Evolutionary conservation across 2,888 invertebrate genomes (phyloP).

Genomic region (Thecocarcelia acutangulata): DNA sequence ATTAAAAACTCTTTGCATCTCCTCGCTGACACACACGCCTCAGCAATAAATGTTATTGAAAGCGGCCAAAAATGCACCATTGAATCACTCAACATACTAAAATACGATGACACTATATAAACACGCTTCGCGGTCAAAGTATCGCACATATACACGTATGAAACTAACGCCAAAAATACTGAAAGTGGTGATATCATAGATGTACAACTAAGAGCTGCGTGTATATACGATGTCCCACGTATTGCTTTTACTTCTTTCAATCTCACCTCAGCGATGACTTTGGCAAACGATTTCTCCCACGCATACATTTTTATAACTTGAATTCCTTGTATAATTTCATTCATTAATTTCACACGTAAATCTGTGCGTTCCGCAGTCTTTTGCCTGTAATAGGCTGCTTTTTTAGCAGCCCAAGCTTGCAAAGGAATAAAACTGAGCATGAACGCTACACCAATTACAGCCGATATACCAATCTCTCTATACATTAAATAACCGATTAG

Average conservation of each 20-base stretch:
- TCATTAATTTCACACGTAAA: constrained; percentile 92
- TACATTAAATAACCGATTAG: constrained; percentile 83
- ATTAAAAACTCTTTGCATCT: constrained; percentile 87
- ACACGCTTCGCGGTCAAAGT: constrained; percentile 88
- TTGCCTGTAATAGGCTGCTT: constrained; percentile 85
- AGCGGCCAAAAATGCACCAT: constrained; percentile 91
- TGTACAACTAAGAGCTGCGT: constrained; percentile 87
- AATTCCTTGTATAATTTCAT: constrained; percentile 92
- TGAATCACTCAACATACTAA: constrained; percentile 89
- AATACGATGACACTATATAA: constrained; percentile 90
- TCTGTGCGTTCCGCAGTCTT: constrained; percentile 91
- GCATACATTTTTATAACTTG: constrained; percentile 95
- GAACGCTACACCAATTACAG: constrained; percentile 87
- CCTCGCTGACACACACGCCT: constrained; percentile 88
- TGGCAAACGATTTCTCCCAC: constrained; percentile 91
- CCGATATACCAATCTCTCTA: constrained; percentile 85
- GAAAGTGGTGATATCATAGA: constrained; percentile 91
- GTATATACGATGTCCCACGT: constrained; percentile 85
- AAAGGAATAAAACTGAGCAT: constrained; percentile 88
- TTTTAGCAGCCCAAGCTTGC: constrained; percentile 88
- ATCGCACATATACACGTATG: constrained; percentile 85
- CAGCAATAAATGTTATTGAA: constrained; percentile 89
- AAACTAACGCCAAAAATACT: constrained; percentile 88
- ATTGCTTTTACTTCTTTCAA: constrained; percentile 87
- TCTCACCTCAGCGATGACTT: constrained; percentile 87